phyloP scores from a whole-genome alignment of 2,888 invertebrate species.

The Diarsia dahlii region DNA sequence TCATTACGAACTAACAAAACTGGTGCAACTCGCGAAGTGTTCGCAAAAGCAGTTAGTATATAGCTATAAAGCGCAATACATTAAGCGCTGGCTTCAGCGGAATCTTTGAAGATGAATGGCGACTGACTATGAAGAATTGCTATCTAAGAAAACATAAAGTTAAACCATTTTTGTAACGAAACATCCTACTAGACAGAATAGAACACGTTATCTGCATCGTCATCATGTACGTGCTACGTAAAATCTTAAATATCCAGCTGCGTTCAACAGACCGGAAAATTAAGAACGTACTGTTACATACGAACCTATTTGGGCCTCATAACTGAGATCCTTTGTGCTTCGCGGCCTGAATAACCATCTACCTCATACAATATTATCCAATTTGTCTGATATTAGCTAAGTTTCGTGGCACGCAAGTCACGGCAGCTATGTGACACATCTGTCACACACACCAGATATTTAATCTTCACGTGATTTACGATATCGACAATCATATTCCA shows the following conservation, averaged over 20 bases:
- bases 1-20: neutral
- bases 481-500: neutral
- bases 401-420: neutral
- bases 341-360: neutral
- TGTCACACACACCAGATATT: neutral
- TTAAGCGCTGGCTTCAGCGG: constrained; percentile 21
- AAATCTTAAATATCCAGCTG: neutral
- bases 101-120: constrained; percentile 17
- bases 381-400: neutral
- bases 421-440: neutral
- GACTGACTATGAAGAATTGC: constrained; percentile 7
- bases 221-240: no score
- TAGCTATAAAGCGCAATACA: constrained; percentile 16
- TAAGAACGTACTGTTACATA: neutral
- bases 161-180: neutral
- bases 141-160: neutral
- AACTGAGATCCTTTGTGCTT: neutral
- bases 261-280: neutral
- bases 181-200: neutral
- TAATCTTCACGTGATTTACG: constrained; percentile 10
- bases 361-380: neutral
- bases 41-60: constrained; percentile 9
- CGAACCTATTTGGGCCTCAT: neutral
- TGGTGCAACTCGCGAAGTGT: constrained; percentile 2
- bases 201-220: neutral